Evolutionary conservation across 2,113 vertebrate species (phyloP), one percentile per base, ranked within the genome.

Genomic region (Callipepla californica): DNA sequence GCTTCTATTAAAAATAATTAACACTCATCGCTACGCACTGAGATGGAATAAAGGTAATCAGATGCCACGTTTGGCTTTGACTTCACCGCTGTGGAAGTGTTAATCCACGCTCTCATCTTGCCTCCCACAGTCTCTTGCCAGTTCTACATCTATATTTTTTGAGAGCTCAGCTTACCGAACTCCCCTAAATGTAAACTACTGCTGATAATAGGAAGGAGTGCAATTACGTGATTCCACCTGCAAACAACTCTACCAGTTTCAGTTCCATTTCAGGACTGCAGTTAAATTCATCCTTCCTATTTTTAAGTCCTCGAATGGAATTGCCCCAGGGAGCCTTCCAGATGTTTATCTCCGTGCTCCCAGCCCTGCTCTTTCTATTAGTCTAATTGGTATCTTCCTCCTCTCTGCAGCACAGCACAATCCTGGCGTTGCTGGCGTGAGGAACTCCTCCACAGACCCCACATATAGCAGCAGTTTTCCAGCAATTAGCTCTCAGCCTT

Each of bases 271-370:
- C 76, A 78, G 76, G 79, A 88, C 72, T 58, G 30, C 77, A 36
- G 75, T 67, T 72, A 87, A 95, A 83, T 80, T 70, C 81, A 91
- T 28, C 82, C 72, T 87, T 92, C 79, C 73, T 66, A 81, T 91
- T 95, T 92, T 84, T 69, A 93, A 85, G 62, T 78, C 85, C 80
- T 91, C 68, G 89, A 86, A 91, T 72, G 65, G 47, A 83, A 30
- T 88, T 91, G 95, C 91, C 69, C 67, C 55, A 78, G 89, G 91
- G 81, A 92, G 68, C 57, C 85, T 85, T 85, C 63, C 87, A 95
- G 93, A 95, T 96, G 79, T 87, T 94, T 92, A 91, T 93, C 91
- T 91, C 73, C 32, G 32, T 78, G 73, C 73, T 92, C 66, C 66
- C 75, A 85, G 78, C 89, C 55, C 63, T 82, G 87, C 91, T 92